Conservation (phyloP, 1,140 invertebrate species). For the Heliconius hewitsoni region DNA sequence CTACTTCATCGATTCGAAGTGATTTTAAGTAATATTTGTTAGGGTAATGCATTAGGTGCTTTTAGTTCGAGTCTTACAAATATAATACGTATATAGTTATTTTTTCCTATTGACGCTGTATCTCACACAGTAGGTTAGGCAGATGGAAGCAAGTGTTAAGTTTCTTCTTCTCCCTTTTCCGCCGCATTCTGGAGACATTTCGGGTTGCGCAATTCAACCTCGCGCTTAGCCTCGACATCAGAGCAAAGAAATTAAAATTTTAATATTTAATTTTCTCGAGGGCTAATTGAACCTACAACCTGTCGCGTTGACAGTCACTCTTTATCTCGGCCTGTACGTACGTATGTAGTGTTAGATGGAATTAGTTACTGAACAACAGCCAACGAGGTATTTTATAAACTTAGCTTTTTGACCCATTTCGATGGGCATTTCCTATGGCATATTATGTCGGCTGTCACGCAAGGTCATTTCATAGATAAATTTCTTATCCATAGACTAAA, state of each 20-base stretch:
- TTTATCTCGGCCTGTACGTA: too few species aligned
- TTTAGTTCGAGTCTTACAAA: not conserved
- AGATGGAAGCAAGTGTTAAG: not conserved
- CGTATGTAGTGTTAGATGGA: too few species aligned
- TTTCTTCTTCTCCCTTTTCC: too few species aligned
- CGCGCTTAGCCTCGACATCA: too few species aligned
- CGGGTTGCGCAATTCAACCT: too few species aligned
- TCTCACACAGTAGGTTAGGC: not conserved
- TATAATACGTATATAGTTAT: not conserved
- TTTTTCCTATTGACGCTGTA: too few species aligned
- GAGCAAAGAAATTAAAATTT: too few species aligned
- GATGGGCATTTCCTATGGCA: conserved; percentile 37
- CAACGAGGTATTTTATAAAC: not conserved
- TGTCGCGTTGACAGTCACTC: too few species aligned
- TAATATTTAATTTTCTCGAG: too few species aligned
- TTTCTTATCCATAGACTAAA: conserved; percentile 43
- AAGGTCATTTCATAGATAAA: conserved; percentile 55
- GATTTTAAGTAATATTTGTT: not conserved
- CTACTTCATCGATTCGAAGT: not conserved
- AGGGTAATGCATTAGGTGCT: conserved; percentile 5
- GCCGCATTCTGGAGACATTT: too few species aligned
- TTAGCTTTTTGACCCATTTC: conserved; percentile 35
- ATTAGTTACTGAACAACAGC: not conserved
- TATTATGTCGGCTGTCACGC: conserved; percentile 58
- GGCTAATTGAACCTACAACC: too few species aligned